phyloP scores from a whole-genome alignment of 2,797 vertebrate genomes.

The Sarcoramphus papa region DNA sequence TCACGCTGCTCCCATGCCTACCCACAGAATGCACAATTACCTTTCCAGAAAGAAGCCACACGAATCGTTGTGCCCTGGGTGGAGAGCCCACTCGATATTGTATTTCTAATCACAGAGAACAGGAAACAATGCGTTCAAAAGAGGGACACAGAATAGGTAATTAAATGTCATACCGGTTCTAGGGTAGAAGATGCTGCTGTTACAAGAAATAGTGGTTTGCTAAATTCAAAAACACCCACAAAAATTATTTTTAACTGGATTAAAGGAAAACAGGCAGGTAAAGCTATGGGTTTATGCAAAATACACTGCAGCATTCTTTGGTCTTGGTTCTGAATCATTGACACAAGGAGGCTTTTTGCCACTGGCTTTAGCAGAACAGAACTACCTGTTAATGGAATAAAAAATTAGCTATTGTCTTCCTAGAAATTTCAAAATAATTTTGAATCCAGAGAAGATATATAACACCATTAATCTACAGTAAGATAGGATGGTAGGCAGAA shows the following conservation, averaged over 20 bases:
- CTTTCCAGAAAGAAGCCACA: background rate
- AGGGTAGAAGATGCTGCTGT: background rate
- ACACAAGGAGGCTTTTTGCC: background rate
- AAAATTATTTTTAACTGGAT: background rate
- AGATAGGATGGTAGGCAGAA: background rate
- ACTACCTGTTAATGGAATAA: background rate
- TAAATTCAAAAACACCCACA: background rate
- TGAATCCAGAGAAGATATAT: background rate
- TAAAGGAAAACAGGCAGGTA: background rate
- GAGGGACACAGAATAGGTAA: background rate
- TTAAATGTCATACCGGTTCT: background rate
- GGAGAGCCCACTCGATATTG: background rate
- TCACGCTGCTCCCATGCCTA: background rate
- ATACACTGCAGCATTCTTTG: background rate
- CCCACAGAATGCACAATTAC: background rate
- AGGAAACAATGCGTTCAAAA: conserved; percentile 22
- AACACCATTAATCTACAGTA: background rate
- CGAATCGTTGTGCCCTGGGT: background rate
- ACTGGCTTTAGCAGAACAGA: background rate
- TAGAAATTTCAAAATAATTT: background rate
- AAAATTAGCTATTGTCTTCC: background rate
- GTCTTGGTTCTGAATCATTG: background rate
- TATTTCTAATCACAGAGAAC: background rate
- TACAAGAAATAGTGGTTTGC: background rate
- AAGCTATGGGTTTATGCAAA: background rate